Base-by-base conservation (phyloP, 1,140 invertebrate species). In the Hylyphantes graminicola region DNA sequence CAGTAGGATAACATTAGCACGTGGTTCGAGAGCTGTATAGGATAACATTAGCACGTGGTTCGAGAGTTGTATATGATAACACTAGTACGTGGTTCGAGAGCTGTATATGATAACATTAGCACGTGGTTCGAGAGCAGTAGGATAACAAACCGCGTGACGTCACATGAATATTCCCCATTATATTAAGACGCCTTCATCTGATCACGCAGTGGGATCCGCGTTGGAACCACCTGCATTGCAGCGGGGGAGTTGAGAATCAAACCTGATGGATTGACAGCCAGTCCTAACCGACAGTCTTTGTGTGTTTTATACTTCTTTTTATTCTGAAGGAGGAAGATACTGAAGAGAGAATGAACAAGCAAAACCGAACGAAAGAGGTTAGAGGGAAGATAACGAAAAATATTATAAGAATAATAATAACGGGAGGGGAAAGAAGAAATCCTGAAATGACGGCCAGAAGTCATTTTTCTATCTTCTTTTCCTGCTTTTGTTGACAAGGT, bases 381-480 rank as follows among this genome's bases (percentile, higher is more conserved):
- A 80, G 70, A 35, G 35, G 5, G 35, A 64, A 80, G 77, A 78
- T 78, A 78, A 63, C 63, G 50, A 70, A 70, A 19, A 57, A 54
- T 55, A 74, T 74, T 55, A 61, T 61, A 6, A 61, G 53, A 80
- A 70, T 59, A 70, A 53, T 53, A 70, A 70, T 68, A 61, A 59
- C 19, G 50, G 15, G n/a, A 61, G 21, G 65, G 19, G 17, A 48
- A 17, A 76, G 48, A 76, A 74, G 59, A 74, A 74, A 17, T 53
- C 68, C 19, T 17, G n/a, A 50, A 74, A 57, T 55, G 72, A 21
- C n/a, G 72, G 53, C 72, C 48, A 21, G 70, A 80, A 80, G 77
- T 80, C 77, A 80, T 80, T 80, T 80, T 80, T 80, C 77, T 70
- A 80, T 80, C 77, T 80, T 61, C 64, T 70, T 80, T 80, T 80